Percentiles rank a stretch among this genome's conserved stretches.
Evolutionary conservation across 1,140 invertebrate species (phyloP).

Genomic region (Papilio machaon): DNA sequence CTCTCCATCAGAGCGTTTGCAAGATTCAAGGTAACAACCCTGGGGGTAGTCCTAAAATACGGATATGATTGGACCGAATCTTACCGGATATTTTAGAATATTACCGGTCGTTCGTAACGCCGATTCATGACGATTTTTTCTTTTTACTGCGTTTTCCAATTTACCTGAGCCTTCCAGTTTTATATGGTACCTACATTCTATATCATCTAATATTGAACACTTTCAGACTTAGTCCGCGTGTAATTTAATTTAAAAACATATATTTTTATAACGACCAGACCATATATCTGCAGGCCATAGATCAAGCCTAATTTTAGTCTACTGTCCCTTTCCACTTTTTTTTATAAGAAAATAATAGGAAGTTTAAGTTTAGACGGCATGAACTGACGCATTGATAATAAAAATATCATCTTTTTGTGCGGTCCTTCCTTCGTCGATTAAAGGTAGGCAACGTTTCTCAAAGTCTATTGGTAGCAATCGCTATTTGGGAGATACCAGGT

Average conservation of each 20-base stretch:
- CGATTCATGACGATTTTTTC: conserved; percentile 45
- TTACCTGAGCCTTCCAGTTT: conserved; percentile 21
- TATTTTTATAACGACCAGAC: neutral
- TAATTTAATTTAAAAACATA: neutral
- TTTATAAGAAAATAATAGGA: too few relatives aligned
- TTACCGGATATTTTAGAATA: conserved; percentile 41
- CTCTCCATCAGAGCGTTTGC: conserved; percentile 50
- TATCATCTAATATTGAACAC: neutral
- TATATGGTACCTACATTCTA: conserved; percentile 20
- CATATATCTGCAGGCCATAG: too few relatives aligned
- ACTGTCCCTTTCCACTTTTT: too few relatives aligned
- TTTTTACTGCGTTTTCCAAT: conserved; percentile 35
- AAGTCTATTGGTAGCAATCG: too few relatives aligned
- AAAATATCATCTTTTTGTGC: too few relatives aligned
- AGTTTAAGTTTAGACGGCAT: too few relatives aligned
- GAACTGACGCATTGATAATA: too few relatives aligned
- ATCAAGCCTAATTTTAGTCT: too few relatives aligned
- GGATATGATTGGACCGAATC: conserved; percentile 56
- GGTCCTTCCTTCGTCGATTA: too few relatives aligned
- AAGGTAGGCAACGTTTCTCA: too few relatives aligned
- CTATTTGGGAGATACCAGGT: too few relatives aligned
- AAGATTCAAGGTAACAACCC: conserved; percentile 58
- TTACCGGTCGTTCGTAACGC: conserved; percentile 39
- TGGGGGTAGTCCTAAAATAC: conserved; percentile 48
- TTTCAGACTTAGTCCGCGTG: neutral